Base-by-base conservation (phyloP, 2,797 vertebrate genomes). In the Melanogrammus aeglefinus region DNA sequence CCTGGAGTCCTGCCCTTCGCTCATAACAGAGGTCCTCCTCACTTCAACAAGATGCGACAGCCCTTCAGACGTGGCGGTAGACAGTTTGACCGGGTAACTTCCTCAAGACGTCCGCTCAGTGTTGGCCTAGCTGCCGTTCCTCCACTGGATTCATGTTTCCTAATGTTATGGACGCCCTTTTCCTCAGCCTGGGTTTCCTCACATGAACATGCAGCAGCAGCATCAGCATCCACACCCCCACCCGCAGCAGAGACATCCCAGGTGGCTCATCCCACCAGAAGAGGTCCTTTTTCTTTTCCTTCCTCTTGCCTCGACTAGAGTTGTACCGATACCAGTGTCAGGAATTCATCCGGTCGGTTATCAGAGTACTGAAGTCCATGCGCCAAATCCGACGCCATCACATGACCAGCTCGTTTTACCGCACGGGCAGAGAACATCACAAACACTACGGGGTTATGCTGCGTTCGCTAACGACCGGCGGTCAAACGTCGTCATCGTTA, bases 21-120 rank as follows among this genome's bases (percentile, higher is more conserved):
- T 90, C 93, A 96, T 83, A 86, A 91, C 79, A 98, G 95, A 94
- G 94, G 94, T 86, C 95, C 96, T 63, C 89, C 82, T 47, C 86
- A 91, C 87, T 94, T 94, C 81, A 87, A 87, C 80, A 94, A 95
- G 92, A 91, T 89, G 80, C 96, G 96, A 79, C 92, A 92, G 1
- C 93, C 92, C 73, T 95, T 97, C 87, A 95, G 96, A 92, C 95
- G 95, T 84, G 96, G 96, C 78, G 96, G 96, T 77, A 90, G 95
- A 78, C 86, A 84, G 84, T 96, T 96, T 88, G 96, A 98, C 21
- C 98, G 95, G 93, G 98, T 99, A 95, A 86, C 18, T 16, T n/a
- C 7, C 33, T 41, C 75, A 80, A 75, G 63, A 9, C 14, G 24
- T 71, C 29, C 70, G 16, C 2, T 72, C 14, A 44, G 29, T 4